These are phyloP conservation scores for Drosophila tripunctata DNA, from an alignment of 2,888 invertebrate species.

Conservation along the genomic window DNA sequence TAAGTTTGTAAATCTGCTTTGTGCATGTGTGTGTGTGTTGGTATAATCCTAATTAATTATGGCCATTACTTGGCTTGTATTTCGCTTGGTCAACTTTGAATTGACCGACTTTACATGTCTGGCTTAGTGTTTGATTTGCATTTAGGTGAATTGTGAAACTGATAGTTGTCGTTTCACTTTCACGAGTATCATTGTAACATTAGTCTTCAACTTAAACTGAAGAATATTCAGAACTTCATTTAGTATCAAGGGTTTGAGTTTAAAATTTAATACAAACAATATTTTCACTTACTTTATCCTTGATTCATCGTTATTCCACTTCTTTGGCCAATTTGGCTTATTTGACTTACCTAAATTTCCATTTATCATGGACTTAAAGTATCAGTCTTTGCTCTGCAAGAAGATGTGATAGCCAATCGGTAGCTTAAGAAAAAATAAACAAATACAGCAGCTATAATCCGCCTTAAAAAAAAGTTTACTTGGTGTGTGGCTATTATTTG, in stretches of 20 bases:
- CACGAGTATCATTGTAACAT: neutral
- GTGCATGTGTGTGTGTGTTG: slow-evolving; percentile 12
- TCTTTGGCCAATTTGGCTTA: neutral
- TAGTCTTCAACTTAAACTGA: neutral
- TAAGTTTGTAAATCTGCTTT: neutral
- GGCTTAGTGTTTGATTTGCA: neutral
- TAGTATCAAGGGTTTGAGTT: too few relatives aligned
- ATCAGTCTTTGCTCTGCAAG: slow-evolving; percentile 4
- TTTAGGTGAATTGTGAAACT: slow-evolving; percentile 59
- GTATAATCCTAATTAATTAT: slow-evolving; percentile 67
- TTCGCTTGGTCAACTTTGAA: slow-evolving; percentile 31
- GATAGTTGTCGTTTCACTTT: slow-evolving; percentile 25
- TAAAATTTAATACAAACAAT: too few relatives aligned
- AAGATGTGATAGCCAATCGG: neutral
- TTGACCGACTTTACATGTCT: slow-evolving; percentile 19
- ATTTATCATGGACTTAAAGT: slow-evolving; percentile 37
- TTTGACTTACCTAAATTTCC: neutral
- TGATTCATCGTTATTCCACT: neutral
- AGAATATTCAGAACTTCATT: neutral
- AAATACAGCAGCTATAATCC: neutral
- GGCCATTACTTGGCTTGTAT: slow-evolving; percentile 61
- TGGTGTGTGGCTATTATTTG: neutral
- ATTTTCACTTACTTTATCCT: neutral
- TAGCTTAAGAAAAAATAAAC: neutral
- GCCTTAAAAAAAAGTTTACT: neutral